Evolutionary conservation across 2,797 vertebrate species (phyloP).

Genomic region (Amblyopsis hoosieri): DNA sequence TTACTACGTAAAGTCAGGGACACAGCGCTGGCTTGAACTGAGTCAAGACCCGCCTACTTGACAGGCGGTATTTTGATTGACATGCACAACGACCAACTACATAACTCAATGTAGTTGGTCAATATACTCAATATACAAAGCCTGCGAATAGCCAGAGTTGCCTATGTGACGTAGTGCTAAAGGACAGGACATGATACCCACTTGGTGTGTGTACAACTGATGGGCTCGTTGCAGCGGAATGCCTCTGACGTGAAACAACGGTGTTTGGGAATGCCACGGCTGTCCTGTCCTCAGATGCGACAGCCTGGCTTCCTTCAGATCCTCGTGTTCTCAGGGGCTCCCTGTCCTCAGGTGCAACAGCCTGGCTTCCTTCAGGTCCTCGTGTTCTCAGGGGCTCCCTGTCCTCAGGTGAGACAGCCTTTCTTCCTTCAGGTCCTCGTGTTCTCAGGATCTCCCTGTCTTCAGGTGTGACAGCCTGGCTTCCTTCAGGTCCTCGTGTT

Average conservation of each 20-base stretch:
- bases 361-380: slow-evolving; percentile 56
- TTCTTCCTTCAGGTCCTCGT: too few species aligned
- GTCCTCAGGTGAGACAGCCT: neutral
- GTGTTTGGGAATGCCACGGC: slow-evolving; percentile 28
- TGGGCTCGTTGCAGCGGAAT: slow-evolving; percentile 10
- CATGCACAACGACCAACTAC: too few species aligned
- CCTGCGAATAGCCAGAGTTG: neutral
- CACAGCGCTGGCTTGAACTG: too few species aligned
- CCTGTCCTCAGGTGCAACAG: slow-evolving; percentile 63
- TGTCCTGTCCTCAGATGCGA: slow-evolving; percentile 54
- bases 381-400: neutral
- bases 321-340: slow-evolving; percentile 29
- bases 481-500: slow-evolving; percentile 2
- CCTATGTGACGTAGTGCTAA: too few species aligned
- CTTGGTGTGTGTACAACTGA: slow-evolving; percentile 42
- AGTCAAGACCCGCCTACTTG: too few species aligned
- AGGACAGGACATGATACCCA: slow-evolving; percentile 17
- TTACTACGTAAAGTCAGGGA: too few species aligned
- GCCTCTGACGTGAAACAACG: slow-evolving; percentile 24
- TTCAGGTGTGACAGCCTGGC: too few species aligned
- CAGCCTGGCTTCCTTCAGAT: slow-evolving; percentile 48
- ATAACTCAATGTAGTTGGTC: too few species aligned
- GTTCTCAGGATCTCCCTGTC: too few species aligned
- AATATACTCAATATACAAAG: neutral
- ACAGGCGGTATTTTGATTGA: too few species aligned